Base-by-base conservation (phyloP, 2,797 vertebrate genomes). In the Scolopax bukidnonensis region DNA sequence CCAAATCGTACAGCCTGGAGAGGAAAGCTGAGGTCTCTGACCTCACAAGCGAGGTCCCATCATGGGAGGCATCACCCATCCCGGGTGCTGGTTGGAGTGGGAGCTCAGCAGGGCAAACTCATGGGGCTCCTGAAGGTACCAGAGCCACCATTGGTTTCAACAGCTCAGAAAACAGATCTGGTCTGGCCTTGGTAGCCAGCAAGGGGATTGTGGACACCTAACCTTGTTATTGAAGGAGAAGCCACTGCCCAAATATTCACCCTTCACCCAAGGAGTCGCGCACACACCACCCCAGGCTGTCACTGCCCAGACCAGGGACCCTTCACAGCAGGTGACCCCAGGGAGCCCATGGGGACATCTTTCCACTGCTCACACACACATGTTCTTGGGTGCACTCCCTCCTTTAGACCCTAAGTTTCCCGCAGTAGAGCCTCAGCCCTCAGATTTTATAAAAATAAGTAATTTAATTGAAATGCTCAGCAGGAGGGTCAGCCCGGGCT, bases 71-170 rank as follows among this genome's bases (percentile, higher is more conserved):
- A 4, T 59, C 79, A 24, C 45, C 65, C 8, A 0, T 12, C n/a
- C 13, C 7, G 3, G 21, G 9, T 5, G 53, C 25, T 76, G 4
- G 0, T 12, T 7, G n/a, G 8, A 14, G 16, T 19, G 68, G 73
- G n/a, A 78, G 57, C 67, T 75, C 77, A 38, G 57, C 43, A 41
- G 40, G 23, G 57, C 10, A 61, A 50, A 30, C 4, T n/a, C 23
- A 1, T 0, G 0, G n/a, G 11, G 24, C 36, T 81, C 16, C 36
- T 28, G 3, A 38, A 47, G 20, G 23, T 41, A 32, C 50, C 1
- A 4, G 20, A 75, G 51, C 33, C 65, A 5, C 21, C 6, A 3
- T 41, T 0, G 4, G 7, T 47, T 43, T 38, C 60, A 18, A 7
- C 12, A 41, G 57, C 32, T 53, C n/a, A n/a, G 63, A 45, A 79